Conservation (phyloP, 2,113 vertebrate species). For the Hippocampus mohnikei region DNA sequence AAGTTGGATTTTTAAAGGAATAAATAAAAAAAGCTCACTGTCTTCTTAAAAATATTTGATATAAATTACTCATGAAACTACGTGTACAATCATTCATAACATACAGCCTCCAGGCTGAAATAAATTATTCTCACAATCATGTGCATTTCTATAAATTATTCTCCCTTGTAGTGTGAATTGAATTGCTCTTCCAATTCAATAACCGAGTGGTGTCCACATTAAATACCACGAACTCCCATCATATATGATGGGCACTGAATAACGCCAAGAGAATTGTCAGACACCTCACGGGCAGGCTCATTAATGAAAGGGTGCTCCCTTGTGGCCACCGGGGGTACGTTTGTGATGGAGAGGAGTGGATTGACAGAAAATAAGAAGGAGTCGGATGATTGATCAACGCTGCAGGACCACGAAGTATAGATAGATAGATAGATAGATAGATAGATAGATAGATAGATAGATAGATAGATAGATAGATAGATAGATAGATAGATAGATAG, state of each 20-base stretch:
- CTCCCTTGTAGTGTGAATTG: not conserved
- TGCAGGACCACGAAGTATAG: constrained; percentile 11
- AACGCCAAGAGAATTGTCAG: constrained; percentile 1
- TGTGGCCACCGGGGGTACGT: constrained; percentile 59
- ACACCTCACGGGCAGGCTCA: constrained; percentile 25
- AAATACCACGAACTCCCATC: constrained; percentile 10
- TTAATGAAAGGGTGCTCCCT: constrained; percentile 71
- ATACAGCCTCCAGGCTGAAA: not conserved
- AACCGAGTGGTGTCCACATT: constrained; percentile 4
- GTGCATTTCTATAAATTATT: not conserved
- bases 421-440: no score
- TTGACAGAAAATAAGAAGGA: constrained; percentile 36
- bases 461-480: constrained; percentile 40
- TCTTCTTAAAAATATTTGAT: no score
- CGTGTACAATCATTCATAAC: not conserved
- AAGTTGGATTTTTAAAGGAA: no score
- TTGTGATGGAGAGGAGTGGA: constrained; percentile 27
- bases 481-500: constrained; percentile 27
- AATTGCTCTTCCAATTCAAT: not conserved
- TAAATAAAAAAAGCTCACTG: no score
- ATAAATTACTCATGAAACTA: not conserved
- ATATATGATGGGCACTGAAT: constrained; percentile 14
- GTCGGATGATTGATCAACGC: constrained; percentile 1
- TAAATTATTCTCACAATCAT: not conserved
- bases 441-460: no score